These are phyloP conservation scores for Synodontis membranacea DNA, from an alignment of 2,113 vertebrate species.

Conservation along the genomic window DNA sequence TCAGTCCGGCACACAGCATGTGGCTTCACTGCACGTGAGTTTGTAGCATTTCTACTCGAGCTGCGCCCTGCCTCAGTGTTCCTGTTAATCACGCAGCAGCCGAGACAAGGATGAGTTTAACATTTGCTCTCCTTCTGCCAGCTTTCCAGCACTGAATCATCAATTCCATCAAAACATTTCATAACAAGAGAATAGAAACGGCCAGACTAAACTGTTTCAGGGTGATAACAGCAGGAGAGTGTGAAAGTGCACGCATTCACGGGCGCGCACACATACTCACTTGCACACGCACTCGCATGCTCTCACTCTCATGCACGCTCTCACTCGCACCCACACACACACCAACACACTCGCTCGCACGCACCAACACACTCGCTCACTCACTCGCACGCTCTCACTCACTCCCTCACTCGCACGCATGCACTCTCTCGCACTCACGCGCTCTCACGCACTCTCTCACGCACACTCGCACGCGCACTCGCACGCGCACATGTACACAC, in stretches of 20 bases:
- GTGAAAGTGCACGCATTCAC: neutral
- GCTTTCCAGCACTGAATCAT: conserved; percentile 12
- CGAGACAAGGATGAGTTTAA: neutral
- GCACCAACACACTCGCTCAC: too few relatives aligned
- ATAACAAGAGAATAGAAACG: conserved; percentile 15
- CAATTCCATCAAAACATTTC: conserved; percentile 34
- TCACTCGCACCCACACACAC: too few relatives aligned
- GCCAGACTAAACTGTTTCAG: neutral
- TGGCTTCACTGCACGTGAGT: too few relatives aligned
- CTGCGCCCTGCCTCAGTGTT: neutral
- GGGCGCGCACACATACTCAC: neutral
- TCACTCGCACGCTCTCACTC: too few relatives aligned
- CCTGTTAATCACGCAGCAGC: neutral
- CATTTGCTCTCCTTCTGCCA: neutral
- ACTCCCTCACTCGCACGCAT: too few relatives aligned
- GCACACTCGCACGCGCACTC: too few relatives aligned
- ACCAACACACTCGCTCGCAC: too few relatives aligned
- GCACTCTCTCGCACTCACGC: too few relatives aligned
- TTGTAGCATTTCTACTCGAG: neutral
- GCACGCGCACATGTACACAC: too few relatives aligned
- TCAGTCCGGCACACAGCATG: neutral
- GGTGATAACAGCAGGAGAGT: neutral
- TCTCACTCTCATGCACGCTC: too few relatives aligned
- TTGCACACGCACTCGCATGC: too few relatives aligned
- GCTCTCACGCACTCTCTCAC: too few relatives aligned